Percentiles rank a stretch among this genome's conserved stretches.
Evolutionary conservation across 2,113 vertebrate genomes (phyloP).

Genomic region (Mesoclemmys tuberculata): DNA sequence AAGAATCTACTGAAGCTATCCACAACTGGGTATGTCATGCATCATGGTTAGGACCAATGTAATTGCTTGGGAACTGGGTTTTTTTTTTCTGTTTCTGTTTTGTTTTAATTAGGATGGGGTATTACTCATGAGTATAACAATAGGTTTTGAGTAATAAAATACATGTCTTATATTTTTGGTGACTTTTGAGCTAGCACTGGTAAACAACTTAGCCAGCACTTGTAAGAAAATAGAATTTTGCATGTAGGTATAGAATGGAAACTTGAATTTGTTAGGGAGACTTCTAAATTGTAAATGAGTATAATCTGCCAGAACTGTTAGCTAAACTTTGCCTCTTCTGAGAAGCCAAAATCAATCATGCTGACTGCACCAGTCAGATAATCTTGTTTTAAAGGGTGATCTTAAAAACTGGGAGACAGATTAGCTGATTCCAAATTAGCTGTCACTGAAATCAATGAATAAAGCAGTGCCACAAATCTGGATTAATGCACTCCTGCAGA

Average conservation of each 20-base stretch:
- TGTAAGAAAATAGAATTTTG: constrained; percentile 33
- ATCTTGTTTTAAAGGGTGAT: neutral
- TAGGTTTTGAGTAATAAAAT: constrained; percentile 43
- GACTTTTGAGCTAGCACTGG: constrained; percentile 20
- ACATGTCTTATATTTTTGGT: constrained; percentile 4
- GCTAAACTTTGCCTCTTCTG: neutral
- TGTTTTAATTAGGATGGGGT: constrained; percentile 13
- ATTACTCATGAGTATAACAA: constrained; percentile 37
- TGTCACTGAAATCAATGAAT: neutral
- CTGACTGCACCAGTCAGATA: neutral
- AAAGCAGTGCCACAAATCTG: accelerated
- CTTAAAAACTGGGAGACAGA: neutral
- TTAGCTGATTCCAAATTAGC: neutral
- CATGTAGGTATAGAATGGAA: neutral
- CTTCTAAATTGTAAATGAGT: neutral
- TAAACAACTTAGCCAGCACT: neutral
- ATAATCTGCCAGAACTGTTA: neutral
- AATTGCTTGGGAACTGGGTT: neutral
- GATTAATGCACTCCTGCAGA: neutral
- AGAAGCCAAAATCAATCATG: neutral
- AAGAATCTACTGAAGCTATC: neutral
- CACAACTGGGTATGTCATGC: neutral
- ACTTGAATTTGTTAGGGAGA: neutral
- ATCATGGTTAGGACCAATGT: accelerated
- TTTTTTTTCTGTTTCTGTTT: neutral